phyloP scores from a whole-genome alignment of 2,113 vertebrate species.

The Apus apus region DNA sequence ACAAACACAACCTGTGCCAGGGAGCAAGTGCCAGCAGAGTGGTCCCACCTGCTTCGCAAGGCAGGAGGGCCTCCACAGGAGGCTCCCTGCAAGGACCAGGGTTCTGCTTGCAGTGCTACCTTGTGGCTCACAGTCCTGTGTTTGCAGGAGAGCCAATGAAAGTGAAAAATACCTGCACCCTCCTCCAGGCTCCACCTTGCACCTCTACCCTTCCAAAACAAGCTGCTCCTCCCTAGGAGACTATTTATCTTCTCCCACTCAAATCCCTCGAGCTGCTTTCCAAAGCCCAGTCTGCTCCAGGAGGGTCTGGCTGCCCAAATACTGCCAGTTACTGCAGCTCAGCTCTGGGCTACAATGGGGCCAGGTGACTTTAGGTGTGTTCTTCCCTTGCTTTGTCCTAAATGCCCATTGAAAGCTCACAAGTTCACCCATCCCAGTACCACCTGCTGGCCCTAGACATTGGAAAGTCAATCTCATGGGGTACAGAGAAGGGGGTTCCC shows the following conservation, averaged over 20 bases:
- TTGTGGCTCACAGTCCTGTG: neutral
- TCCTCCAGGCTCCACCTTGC: neutral
- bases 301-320: neutral
- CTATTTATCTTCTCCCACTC: neutral
- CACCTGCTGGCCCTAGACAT: neutral
- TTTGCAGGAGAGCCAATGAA: neutral
- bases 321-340: neutral
- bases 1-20: neutral
- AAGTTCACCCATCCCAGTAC: neutral
- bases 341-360: neutral
- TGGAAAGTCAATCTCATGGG: neutral
- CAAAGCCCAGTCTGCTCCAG: neutral
- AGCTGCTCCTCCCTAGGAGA: neutral
- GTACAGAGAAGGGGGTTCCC: neutral
- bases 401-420: neutral
- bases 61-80: neutral
- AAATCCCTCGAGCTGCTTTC: neutral
- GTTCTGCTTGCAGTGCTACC: neutral
- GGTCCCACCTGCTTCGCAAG: neutral
- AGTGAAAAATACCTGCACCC: constrained; percentile 11
- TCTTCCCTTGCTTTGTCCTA: neutral
- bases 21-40: accelerated
- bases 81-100: neutral
- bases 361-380: neutral
- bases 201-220: neutral